Evolutionary conservation across 2,888 invertebrate species (phyloP).

Genomic region (Melieria crassipennis): DNA sequence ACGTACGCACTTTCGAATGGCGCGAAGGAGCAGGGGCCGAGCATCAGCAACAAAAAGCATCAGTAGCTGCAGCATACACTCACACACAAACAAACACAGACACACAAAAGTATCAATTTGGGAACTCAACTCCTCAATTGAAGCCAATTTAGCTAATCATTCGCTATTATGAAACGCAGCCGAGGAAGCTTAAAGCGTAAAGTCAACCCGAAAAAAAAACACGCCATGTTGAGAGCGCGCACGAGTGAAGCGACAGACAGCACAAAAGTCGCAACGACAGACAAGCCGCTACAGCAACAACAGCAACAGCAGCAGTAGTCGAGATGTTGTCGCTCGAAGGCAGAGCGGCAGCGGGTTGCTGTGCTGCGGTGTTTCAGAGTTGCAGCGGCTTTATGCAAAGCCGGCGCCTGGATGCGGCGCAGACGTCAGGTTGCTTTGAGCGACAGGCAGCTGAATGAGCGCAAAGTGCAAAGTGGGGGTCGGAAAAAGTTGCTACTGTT

Average conservation of each 20-base stretch:
- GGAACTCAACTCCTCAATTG: conserved; percentile 58
- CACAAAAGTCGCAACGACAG: conserved; percentile 13
- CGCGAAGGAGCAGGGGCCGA: background rate
- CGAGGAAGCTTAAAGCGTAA: conserved; percentile 14
- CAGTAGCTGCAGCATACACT: conserved; percentile 15
- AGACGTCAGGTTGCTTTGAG: too few relatives aligned
- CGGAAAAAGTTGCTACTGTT: too few relatives aligned
- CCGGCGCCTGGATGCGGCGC: too few relatives aligned
- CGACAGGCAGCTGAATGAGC: too few relatives aligned
- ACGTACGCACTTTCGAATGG: background rate
- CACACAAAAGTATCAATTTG: conserved; percentile 51
- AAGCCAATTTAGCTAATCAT: conserved; percentile 64
- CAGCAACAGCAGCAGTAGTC: background rate
- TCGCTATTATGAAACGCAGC: conserved; percentile 49
- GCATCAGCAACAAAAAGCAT: background rate
- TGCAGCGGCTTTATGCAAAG: too few relatives aligned
- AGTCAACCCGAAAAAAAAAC: conserved; percentile 18
- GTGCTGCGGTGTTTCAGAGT: background rate
- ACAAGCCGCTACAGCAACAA: conserved; percentile 4
- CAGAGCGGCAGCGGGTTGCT: background rate
- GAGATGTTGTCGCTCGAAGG: background rate
- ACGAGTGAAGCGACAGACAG: conserved; percentile 7
- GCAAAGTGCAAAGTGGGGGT: too few relatives aligned
- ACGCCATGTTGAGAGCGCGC: background rate
- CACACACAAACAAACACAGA: conserved; percentile 1